Percentiles rank a stretch among this genome's conserved stretches.
Evolutionary conservation across 1,140 invertebrate genomes (phyloP).

Genomic region (Pogonognathellus flavescens): DNA sequence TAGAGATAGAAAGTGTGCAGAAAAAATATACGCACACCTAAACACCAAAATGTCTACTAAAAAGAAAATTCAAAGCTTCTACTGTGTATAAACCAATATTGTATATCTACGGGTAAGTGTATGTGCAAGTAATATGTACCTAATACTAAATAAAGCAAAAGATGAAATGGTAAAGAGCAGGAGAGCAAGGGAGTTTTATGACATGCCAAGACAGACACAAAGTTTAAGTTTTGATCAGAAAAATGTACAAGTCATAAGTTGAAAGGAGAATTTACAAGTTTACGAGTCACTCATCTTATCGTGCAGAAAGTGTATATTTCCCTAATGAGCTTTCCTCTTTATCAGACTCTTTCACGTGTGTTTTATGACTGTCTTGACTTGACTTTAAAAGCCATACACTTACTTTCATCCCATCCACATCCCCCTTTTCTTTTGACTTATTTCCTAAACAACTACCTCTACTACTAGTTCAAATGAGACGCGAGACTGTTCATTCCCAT

Average conservation of each 20-base stretch:
- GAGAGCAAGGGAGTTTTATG: slow-evolving; percentile 38
- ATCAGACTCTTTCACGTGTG: slow-evolving; percentile 49
- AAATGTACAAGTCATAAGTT: slow-evolving; percentile 40
- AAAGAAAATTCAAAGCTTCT: too few species aligned
- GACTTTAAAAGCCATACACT: slow-evolving; percentile 42
- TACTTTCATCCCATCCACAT: slow-evolving; percentile 35
- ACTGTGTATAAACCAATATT: too few species aligned
- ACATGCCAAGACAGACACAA: slow-evolving; percentile 32
- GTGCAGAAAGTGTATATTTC: slow-evolving; percentile 48
- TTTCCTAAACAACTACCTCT: slow-evolving; percentile 20
- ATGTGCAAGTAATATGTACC: too few species aligned
- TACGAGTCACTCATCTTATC: slow-evolving; percentile 48
- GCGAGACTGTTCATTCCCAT: neutral
- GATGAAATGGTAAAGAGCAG: neutral
- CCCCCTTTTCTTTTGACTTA: slow-evolving; percentile 30
- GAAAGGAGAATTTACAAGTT: slow-evolving; percentile 46
- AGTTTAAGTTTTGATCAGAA: slow-evolving; percentile 41
- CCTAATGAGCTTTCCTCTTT: slow-evolving; percentile 49
- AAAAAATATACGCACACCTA: too few species aligned
- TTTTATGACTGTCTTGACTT: slow-evolving; percentile 48
- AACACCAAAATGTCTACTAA: too few species aligned
- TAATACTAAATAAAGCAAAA: neutral
- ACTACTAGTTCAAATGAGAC: neutral
- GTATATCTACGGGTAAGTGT: too few species aligned
- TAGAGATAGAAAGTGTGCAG: too few species aligned